Base-by-base conservation (phyloP, 2,113 vertebrate species). In the Corythaeola cristata region DNA sequence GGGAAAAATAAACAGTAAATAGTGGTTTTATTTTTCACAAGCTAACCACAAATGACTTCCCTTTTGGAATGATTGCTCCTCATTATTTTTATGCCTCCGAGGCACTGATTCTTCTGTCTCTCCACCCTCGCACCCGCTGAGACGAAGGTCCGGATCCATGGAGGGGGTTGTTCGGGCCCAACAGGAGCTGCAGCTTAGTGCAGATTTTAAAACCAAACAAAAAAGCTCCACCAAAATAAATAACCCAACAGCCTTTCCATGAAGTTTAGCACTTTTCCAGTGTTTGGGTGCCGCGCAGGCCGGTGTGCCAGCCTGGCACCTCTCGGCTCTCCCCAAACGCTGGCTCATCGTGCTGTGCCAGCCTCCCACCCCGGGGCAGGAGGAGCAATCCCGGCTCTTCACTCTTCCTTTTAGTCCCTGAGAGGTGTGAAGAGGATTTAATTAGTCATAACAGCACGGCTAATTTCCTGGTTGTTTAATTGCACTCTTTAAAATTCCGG, bases 71-170 rank as follows among this genome's bases (percentile, higher is more conserved):
- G 11, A 12, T 4, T 5, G 10, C 35, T 50, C 9, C 69, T 71
- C 5, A 0, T 13, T 27, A 2, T 28, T 66, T 67, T 35, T 6
- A 0, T 7, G 18, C 13, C 72, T 45, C 11, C 6, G 12, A 3
- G 1, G 4, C 10, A 1, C 19, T 11, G 7, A 17, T 21, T 32
- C 14, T 30, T 11, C 67, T 26, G 9, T 4, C 24, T 55, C 17
- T 0, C 30, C 4, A 0, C 23, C 53, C 45, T 39, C 4, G 0
- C 19, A 1, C 24, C 19, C 15, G 9, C 73, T 14, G 2, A 39
- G 58, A 5, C 1, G 4, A 53, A 52, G 55, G 16, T 11, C 16
- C 6, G 3, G 0, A 12, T 12, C 28, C 55, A 20, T 30, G 5
- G 3, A 32, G 8, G 55, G 44, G 15, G 27, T 63, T 8, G 14